A percentile compares a stretch with the other conserved stretches of the same genome.
phyloP scores from a whole-genome alignment of 1,140 invertebrate species.

The Araneus ventricosus region DNA sequence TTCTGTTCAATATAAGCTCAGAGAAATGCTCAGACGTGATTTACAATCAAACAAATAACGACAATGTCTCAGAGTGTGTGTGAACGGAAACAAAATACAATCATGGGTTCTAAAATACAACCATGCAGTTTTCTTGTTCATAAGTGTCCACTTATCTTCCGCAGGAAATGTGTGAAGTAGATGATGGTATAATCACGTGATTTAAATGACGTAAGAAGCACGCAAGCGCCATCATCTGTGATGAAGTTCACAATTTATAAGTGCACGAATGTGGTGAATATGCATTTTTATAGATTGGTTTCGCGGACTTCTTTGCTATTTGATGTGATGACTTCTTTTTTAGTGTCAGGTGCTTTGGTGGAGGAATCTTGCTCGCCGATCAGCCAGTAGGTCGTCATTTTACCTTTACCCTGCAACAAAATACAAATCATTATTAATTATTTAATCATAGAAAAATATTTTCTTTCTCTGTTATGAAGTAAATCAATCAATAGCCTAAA shows the following conservation, averaged over 20 bases:
- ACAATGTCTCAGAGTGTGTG: background rate
- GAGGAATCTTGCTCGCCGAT: conserved; percentile 81
- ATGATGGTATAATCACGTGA: background rate
- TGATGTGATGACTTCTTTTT: background rate
- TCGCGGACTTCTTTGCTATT: conserved; percentile 54
- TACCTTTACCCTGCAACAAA: conserved; percentile 88
- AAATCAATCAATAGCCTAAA: too few relatives aligned
- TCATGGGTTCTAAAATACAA: background rate
- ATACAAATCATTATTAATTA: background rate
- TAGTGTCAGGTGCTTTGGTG: background rate
- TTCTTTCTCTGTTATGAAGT: too few relatives aligned
- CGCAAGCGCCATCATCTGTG: background rate
- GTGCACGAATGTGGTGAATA: conserved; percentile 25
- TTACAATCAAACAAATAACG: conserved; percentile 1
- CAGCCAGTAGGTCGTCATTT: conserved; percentile 94
- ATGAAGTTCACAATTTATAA: background rate
- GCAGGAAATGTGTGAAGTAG: background rate
- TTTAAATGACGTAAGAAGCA: background rate
- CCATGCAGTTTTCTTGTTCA: background rate
- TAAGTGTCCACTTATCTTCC: background rate
- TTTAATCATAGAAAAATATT: too few relatives aligned
- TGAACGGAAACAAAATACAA: background rate
- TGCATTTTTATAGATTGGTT: conserved; percentile 53
- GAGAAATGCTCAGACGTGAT: conserved; percentile 16
- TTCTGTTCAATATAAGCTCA: conserved; percentile 79